Conservation (phyloP, 2,888 invertebrate species). For the Tubiluchus corallicola region DNA sequence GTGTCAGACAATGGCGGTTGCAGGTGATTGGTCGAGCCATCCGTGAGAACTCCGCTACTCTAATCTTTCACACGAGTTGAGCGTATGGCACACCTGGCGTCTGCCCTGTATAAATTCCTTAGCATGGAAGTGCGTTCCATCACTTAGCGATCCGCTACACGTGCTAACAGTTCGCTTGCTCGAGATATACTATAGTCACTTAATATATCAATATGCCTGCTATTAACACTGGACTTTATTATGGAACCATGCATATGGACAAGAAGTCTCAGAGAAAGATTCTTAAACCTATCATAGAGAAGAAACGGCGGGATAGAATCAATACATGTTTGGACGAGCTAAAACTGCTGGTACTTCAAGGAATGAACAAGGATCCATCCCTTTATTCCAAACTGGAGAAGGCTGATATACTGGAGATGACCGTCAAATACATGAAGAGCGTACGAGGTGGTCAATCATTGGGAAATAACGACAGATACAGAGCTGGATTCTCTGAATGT, state of each 20-base stretch:
- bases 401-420: background rate
- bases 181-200: too few species aligned
- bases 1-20: background rate
- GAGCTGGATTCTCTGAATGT: conserved; percentile 1
- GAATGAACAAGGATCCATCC: background rate
- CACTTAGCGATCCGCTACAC: background rate
- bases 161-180: too few species aligned
- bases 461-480: background rate
- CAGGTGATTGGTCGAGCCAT: background rate
- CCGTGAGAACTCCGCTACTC: background rate
- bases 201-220: background rate
- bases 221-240: background rate
- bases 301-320: conserved; percentile 1
- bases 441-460: background rate
- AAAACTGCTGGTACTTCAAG: background rate
- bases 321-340: background rate
- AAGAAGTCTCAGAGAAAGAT: conserved; percentile 1
- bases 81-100: conserved; percentile 1
- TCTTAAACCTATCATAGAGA: background rate
- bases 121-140: background rate
- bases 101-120: background rate
- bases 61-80: conserved; percentile 3
- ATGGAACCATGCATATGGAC: background rate
- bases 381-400: conserved; percentile 3
- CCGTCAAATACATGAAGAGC: conserved; percentile 3